Conservation (phyloP, 1,140 invertebrate species). For the Apis laboriosa region DNA sequence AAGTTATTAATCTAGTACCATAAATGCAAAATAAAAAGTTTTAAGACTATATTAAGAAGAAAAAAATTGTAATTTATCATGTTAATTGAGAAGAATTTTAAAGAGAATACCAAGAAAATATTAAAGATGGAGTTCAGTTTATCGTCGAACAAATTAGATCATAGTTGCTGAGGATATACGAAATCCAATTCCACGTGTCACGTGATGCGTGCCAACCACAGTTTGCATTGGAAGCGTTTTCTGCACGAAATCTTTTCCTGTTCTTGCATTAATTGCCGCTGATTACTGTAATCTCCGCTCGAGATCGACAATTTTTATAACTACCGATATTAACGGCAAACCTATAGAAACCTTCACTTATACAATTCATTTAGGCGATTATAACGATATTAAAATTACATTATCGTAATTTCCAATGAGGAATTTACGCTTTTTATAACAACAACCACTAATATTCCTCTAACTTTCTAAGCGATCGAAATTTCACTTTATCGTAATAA, state of each 20-base stretch:
- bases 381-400: slow-evolving; percentile 17
- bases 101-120: not conserved
- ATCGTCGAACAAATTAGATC: not conserved
- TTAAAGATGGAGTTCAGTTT: slow-evolving; percentile 24
- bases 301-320: not conserved
- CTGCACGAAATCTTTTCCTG: not conserved
- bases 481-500: not conserved
- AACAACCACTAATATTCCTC: not conserved
- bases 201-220: slow-evolving; percentile 45
- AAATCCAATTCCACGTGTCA: slow-evolving; percentile 57
- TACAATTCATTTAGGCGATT: slow-evolving; percentile 5
- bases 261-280: not conserved
- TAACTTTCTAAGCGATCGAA: slow-evolving; percentile 8
- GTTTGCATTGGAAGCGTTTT: not conserved
- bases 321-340: not conserved
- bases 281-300: not conserved
- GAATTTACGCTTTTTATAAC: not conserved
- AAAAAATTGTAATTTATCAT: not conserved
- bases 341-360: not conserved
- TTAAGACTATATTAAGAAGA: not conserved
- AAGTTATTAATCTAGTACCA: not conserved
- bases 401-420: not conserved
- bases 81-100: not conserved
- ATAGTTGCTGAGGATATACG: slow-evolving; percentile 27
- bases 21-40: not conserved